Evolutionary conservation across 2,113 vertebrate species (phyloP).

Genomic region (Poeciliopsis occidentalis): DNA sequence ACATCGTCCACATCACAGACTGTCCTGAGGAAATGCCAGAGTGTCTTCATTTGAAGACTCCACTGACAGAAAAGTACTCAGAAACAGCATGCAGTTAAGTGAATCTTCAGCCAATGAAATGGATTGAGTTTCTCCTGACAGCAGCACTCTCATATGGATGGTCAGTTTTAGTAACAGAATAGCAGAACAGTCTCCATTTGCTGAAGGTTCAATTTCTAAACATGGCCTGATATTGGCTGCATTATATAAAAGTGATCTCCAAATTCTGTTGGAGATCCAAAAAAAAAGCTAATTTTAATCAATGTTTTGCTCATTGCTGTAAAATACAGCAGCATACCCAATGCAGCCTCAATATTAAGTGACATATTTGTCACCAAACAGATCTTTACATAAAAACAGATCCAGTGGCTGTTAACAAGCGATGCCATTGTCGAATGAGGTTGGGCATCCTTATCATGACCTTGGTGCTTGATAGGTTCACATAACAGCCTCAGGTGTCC

Average conservation of each 20-base stretch:
- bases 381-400: too few species aligned
- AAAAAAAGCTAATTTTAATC: background rate
- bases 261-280: background rate
- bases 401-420: too few species aligned
- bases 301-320: background rate
- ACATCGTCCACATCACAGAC: constrained; percentile 47
- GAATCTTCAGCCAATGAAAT: constrained; percentile 37
- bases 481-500: constrained; percentile 14
- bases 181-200: background rate
- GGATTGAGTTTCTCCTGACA: constrained; percentile 51
- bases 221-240: background rate
- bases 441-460: background rate
- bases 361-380: too few species aligned
- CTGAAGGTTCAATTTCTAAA: background rate
- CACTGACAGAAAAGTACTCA: constrained; percentile 61
- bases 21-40: constrained; percentile 42
- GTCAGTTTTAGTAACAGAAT: constrained; percentile 36
- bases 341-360: background rate
- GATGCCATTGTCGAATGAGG: background rate
- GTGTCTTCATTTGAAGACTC: constrained; percentile 16
- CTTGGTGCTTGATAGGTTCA: constrained; percentile 2
- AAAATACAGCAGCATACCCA: background rate
- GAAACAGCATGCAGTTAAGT: constrained; percentile 62
- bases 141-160: constrained; percentile 34
- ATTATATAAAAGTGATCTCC: background rate